These are phyloP conservation scores for Bufo bufo DNA, from an alignment of 2,113 vertebrate genomes.

Conservation along the genomic window DNA sequence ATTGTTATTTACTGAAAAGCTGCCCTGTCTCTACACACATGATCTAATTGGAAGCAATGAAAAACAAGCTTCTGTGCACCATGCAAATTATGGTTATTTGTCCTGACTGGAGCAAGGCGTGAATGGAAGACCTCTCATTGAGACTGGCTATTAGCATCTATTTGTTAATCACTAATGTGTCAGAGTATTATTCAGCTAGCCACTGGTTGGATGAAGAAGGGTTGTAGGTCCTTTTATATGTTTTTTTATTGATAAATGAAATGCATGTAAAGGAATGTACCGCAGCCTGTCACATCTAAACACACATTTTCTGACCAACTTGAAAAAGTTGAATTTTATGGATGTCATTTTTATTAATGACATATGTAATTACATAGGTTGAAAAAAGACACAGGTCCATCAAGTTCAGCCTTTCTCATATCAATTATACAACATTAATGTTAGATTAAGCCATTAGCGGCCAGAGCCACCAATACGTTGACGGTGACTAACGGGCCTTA, in stretches of 20 bases:
- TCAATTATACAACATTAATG: no score
- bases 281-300: neutral
- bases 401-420: no score
- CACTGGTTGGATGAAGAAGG: neutral
- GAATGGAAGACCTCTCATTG: neutral
- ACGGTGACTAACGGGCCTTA: no score
- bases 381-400: no score
- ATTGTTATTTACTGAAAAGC: slow-evolving; percentile 56
- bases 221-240: neutral
- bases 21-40: slow-evolving; percentile 11
- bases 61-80: slow-evolving; percentile 9
- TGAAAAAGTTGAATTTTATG: no score
- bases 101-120: neutral
- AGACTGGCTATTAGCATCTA: neutral
- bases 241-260: neutral
- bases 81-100: slow-evolving; percentile 16
- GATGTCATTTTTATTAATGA: no score
- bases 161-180: neutral
- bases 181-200: neutral
- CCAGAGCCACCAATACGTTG: no score
- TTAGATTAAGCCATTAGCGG: no score
- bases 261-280: neutral
- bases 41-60: slow-evolving; percentile 39
- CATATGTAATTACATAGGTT: no score
- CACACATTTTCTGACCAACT: neutral